phyloP scores from a whole-genome alignment of 2,113 vertebrate genomes.

The Cavia aperea region DNA sequence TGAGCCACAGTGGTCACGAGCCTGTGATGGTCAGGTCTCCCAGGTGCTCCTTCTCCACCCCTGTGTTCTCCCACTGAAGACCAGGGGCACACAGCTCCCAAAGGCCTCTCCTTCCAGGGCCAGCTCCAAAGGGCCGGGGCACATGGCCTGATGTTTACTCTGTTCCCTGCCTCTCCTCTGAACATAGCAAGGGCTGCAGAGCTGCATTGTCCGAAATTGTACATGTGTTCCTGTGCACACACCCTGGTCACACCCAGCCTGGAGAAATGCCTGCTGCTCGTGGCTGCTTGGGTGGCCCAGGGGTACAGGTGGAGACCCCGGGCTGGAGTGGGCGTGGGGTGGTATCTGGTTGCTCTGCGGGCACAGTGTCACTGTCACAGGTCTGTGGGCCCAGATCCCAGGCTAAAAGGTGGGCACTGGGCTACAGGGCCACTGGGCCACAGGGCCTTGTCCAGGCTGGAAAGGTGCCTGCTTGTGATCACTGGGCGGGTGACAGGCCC shows the following conservation, averaged over 20 bases:
- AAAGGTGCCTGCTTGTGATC: rapidly evolving
- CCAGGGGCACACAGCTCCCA: neutral
- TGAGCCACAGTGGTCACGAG: neutral
- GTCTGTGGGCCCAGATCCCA: no score
- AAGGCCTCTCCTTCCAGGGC: neutral
- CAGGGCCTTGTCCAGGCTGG: rapidly evolving
- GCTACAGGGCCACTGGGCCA: no score
- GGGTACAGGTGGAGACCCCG: neutral
- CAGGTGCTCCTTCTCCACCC: no score
- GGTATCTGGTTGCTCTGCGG: neutral
- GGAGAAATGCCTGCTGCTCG: neutral
- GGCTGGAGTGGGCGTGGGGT: neutral
- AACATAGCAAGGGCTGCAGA: neutral
- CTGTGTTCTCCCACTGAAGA: no score
- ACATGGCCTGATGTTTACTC: neutral
- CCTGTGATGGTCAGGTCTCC: no score
- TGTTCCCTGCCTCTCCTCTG: neutral
- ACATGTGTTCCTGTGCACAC: no score
- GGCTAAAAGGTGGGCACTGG: no score
- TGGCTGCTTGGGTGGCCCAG: neutral
- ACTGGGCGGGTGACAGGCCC: neutral
- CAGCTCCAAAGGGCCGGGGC: rapidly evolving
- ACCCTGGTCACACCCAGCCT: neutral
- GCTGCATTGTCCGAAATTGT: no score
- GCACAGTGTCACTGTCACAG: rapidly evolving